Evolutionary conservation across 2,888 invertebrate species (phyloP).

Genomic region (Microctonus hyperodae): DNA sequence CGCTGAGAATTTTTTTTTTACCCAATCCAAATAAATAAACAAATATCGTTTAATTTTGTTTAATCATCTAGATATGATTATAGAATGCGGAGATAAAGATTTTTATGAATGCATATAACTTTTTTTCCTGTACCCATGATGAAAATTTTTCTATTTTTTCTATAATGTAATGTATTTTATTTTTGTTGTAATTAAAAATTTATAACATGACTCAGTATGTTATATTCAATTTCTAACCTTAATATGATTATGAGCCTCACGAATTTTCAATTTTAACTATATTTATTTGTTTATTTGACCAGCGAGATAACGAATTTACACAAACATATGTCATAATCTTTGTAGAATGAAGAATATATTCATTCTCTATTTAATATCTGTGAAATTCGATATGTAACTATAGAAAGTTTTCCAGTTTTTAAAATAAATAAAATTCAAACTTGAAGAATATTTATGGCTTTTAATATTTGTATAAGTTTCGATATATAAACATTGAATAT

Average conservation of each 20-base stretch:
- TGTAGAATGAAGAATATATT: background rate
- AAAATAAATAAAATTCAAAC: too few relatives aligned
- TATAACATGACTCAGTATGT: slow-evolving; percentile 27
- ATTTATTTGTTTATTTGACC: slow-evolving; percentile 23
- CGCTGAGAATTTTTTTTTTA: slow-evolving; percentile 16
- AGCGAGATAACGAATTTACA: background rate
- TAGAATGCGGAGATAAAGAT: background rate
- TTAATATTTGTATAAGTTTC: background rate
- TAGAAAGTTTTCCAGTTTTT: too few relatives aligned
- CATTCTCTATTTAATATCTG: too few relatives aligned
- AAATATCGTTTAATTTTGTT: too few relatives aligned
- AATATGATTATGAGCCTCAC: slow-evolving; percentile 38
- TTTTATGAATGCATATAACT: background rate
- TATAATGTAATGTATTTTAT: background rate
- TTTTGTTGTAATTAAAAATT: slow-evolving; percentile 1
- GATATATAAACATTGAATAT: background rate
- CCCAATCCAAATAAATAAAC: too few relatives aligned
- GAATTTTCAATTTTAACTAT: slow-evolving; percentile 2
- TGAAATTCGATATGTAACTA: too few relatives aligned
- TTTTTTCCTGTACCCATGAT: too few relatives aligned
- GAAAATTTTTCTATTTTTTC: too few relatives aligned
- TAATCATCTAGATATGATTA: too few relatives aligned
- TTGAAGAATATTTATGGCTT: too few relatives aligned
- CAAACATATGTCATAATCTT: background rate
- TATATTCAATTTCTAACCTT: slow-evolving; percentile 42